Percentiles rank a stretch among this genome's conserved stretches.
Conservation (phyloP, 2,797 vertebrate species). For the Mormyrops attenuatus region DNA sequence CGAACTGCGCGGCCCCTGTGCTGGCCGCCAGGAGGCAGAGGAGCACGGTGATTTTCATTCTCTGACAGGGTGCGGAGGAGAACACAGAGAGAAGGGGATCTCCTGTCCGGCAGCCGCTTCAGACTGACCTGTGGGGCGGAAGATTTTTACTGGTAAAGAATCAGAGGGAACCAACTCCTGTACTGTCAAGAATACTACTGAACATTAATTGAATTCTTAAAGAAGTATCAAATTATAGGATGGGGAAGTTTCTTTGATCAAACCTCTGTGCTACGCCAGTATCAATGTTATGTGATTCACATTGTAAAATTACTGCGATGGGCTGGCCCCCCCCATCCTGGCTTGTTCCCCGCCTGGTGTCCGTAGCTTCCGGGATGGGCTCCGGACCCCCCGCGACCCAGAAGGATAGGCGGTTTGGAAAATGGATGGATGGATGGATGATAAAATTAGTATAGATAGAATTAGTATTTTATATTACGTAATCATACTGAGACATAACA, state of each 20-base stretch:
- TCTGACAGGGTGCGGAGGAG: constrained; percentile 22
- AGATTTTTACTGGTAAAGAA: background rate
- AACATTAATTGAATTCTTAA: background rate
- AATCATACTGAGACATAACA: background rate
- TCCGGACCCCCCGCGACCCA: no score
- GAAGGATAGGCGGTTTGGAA: no score
- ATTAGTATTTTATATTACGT: background rate
- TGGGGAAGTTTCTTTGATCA: background rate
- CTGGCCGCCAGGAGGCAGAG: constrained; percentile 44
- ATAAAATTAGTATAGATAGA: no score
- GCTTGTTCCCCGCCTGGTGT: no score
- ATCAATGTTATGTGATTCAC: background rate
- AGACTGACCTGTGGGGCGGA: background rate
- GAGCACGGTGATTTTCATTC: constrained; percentile 49
- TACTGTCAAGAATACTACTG: background rate
- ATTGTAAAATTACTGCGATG: background rate
- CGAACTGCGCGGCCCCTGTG: constrained; percentile 43
- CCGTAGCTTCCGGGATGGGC: no score
- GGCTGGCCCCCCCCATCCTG: no score
- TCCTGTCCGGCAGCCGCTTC: background rate
- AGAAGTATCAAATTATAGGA: background rate
- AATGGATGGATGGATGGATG: no score
- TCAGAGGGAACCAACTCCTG: background rate
- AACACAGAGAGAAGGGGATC: background rate
- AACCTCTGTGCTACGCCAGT: background rate